phyloP scores from a whole-genome alignment of 2,113 vertebrate species.

The Pterocles orientalis region DNA sequence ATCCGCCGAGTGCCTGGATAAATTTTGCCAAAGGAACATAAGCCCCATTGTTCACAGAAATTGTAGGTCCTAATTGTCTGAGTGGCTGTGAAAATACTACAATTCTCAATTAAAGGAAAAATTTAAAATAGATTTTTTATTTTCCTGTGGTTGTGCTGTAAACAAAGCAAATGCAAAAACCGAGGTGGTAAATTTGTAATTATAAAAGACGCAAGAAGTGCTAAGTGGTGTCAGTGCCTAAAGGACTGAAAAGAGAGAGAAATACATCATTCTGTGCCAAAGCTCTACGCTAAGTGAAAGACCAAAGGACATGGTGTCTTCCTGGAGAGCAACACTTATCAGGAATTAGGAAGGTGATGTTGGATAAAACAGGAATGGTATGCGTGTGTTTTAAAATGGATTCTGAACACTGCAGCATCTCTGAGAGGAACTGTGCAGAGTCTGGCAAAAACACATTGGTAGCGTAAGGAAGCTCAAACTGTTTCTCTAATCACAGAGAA shows the following conservation, averaged over 20 bases:
- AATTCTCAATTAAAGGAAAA: background rate
- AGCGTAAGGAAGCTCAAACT: background rate
- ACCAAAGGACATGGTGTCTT: background rate
- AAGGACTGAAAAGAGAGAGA: background rate
- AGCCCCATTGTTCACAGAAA: background rate
- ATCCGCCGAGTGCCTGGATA: background rate
- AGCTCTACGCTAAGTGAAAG: background rate
- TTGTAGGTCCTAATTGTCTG: background rate
- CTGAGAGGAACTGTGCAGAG: background rate
- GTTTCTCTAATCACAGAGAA: background rate
- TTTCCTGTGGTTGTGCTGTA: background rate
- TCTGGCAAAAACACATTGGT: background rate
- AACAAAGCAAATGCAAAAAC: background rate
- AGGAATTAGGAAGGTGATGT: background rate
- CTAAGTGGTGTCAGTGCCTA: background rate
- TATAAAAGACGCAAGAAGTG: background rate
- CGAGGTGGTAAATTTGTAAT: background rate
- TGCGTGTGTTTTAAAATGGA: background rate
- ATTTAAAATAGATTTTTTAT: background rate
- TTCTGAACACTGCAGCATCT: background rate
- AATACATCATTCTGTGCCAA: background rate
- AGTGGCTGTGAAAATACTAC: fast-evolving
- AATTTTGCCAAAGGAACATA: background rate
- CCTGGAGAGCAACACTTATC: background rate
- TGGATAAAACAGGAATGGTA: background rate